Evolutionary conservation across 92 coral and sea anemone species (phyloP).

Genomic region (Meandrina meandrites): DNA sequence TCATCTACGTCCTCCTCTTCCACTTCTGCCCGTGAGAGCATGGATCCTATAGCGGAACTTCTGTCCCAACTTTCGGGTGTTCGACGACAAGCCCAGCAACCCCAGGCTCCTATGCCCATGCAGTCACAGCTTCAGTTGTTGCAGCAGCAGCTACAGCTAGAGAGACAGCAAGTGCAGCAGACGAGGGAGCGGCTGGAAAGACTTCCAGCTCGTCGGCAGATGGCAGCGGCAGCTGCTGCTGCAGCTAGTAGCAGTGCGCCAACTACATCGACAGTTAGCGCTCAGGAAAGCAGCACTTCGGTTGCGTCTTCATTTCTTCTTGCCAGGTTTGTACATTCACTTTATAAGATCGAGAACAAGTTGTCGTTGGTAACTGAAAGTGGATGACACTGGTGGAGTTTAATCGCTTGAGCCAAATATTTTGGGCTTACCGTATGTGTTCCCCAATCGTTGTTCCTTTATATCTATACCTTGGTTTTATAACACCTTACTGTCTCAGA

Average conservation of each 20-base stretch:
- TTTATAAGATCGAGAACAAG: neutral
- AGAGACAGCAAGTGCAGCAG: slow-evolving; percentile 98
- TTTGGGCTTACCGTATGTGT: too few relatives aligned
- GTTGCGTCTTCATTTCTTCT: slow-evolving; percentile 81
- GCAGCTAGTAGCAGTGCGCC: slow-evolving; percentile 62
- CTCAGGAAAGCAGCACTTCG: slow-evolving; percentile 74
- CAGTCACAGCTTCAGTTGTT: slow-evolving; percentile 95
- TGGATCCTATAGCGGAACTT: slow-evolving; percentile 98
- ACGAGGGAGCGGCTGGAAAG: slow-evolving; percentile 94
- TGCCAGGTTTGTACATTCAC: slow-evolving; percentile 67
- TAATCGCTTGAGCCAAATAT: too few relatives aligned
- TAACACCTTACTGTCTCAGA: neutral
- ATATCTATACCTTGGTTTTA: neutral
- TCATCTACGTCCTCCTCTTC: slow-evolving; percentile 74
- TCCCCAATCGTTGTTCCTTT: neutral
- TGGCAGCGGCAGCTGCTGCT: slow-evolving; percentile 68
- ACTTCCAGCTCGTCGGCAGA: slow-evolving; percentile 89
- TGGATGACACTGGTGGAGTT: too few relatives aligned
- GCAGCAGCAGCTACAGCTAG: slow-evolving; percentile 94
- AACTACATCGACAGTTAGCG: slow-evolving; percentile 49
- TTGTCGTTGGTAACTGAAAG: neutral
- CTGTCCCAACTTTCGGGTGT: slow-evolving; percentile 97
- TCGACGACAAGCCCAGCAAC: slow-evolving; percentile 96
- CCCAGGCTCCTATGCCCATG: slow-evolving; percentile 95
- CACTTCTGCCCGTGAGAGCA: slow-evolving; percentile 86